Percentiles rank a stretch among this genome's conserved stretches.
Conservation (phyloP, 2,797 vertebrate species). For the Sebastes melanostomus region DNA sequence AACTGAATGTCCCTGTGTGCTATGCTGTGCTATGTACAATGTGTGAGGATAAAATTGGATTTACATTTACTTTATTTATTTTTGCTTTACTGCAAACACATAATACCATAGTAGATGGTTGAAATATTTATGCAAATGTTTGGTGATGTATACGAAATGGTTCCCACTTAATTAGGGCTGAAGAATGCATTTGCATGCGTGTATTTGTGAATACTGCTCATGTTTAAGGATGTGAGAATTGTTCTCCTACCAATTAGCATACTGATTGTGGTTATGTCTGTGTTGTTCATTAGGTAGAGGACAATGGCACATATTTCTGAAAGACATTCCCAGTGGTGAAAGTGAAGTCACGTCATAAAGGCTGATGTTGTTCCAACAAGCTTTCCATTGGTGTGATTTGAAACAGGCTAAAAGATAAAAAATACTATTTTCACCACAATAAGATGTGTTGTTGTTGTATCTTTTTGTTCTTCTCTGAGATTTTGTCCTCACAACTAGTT, state of each 20-base stretch:
- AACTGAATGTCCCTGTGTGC: neutral
- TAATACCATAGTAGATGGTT: neutral
- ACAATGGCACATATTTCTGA: neutral
- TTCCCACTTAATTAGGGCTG: neutral
- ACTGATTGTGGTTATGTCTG: constrained; percentile 1
- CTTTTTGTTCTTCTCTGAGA: neutral
- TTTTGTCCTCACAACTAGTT: neutral
- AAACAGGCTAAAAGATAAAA: neutral
- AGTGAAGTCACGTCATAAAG: neutral
- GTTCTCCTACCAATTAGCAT: constrained; percentile 12
- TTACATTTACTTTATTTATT: neutral
- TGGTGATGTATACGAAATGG: neutral
- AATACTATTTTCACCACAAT: neutral
- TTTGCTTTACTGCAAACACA: neutral
- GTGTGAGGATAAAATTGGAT: neutral
- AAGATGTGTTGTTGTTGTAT: neutral
- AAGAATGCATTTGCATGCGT: neutral
- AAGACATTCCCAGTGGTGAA: neutral
- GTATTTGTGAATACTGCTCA: neutral
- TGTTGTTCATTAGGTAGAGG: constrained; percentile 10
- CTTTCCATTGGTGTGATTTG: neutral
- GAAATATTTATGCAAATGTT: constrained; percentile 4
- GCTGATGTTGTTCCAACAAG: neutral
- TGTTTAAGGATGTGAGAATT: constrained; percentile 1
- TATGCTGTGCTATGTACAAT: no score